These are phyloP conservation scores for Conger conger DNA, from an alignment of 2,113 vertebrate genomes.

Conservation along the genomic window DNA sequence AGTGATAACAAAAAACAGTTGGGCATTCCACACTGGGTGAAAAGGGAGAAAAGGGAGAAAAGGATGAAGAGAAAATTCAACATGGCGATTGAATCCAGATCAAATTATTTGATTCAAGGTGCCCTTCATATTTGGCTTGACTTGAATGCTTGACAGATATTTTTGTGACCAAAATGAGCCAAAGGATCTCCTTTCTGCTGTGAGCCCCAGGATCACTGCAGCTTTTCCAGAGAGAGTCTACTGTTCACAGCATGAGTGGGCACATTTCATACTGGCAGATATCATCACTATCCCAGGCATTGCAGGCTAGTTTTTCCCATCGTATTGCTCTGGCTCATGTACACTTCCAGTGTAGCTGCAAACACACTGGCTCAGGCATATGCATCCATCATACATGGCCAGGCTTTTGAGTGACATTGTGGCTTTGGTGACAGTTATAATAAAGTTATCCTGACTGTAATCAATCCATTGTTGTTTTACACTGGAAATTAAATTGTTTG, in stretches of 20 bases:
- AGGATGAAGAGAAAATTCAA: too few species aligned
- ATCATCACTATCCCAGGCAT: conserved; percentile 18
- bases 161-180: background rate
- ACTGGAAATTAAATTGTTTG: background rate
- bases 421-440: conserved; percentile 16
- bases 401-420: background rate
- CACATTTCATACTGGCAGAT: conserved; percentile 27
- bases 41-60: too few species aligned
- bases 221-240: conserved; percentile 5
- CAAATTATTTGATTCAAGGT: background rate
- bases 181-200: background rate
- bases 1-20: too few species aligned
- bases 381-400: background rate
- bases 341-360: background rate
- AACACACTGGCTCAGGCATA: conserved; percentile 14
- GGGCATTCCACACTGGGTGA: too few species aligned
- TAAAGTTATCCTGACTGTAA: background rate
- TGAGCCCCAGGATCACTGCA: background rate
- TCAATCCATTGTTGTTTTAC: background rate
- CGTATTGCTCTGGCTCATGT: conserved; percentile 2
- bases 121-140: background rate
- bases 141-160: background rate
- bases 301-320: conserved; percentile 21
- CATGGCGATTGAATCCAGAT: too few species aligned
- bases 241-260: conserved; percentile 7